A percentile compares a stretch with the other conserved stretches of the same genome.
These are phyloP conservation scores for Neotragus moschatus DNA, from an alignment of 2,113 vertebrate genomes.

Conservation along the genomic window DNA sequence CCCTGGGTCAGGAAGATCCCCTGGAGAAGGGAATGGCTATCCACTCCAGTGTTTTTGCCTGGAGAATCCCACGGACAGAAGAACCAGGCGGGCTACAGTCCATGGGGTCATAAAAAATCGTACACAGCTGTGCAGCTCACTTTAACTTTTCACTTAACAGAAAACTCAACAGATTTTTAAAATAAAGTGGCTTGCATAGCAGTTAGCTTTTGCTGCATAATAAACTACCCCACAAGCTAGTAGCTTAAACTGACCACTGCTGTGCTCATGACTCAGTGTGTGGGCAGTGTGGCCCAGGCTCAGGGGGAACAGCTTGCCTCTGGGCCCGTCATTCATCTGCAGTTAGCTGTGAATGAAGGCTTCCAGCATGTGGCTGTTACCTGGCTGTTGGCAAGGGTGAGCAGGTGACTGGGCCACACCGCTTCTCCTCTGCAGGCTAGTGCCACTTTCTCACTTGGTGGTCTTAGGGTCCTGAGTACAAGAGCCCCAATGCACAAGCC, in stretches of 20 bases:
- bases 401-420: accelerated
- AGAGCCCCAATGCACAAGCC: not conserved
- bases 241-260: not conserved
- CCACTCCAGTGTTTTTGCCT: not conserved
- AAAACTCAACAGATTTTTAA: not conserved
- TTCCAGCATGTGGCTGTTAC: not conserved
- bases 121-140: not conserved
- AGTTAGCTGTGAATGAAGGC: not conserved
- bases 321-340: not conserved
- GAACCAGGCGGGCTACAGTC: not conserved
- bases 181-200: not conserved
- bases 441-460: accelerated
- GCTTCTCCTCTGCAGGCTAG: not conserved
- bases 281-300: not conserved
- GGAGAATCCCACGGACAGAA: not conserved
- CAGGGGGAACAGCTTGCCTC: not conserved
- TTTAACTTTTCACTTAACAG: not conserved
- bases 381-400: not conserved
- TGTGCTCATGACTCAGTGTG: not conserved
- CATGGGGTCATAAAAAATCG: not conserved
- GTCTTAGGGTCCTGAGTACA: not conserved
- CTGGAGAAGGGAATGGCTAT: not conserved
- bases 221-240: not conserved
- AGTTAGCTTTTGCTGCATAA: not conserved
- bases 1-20: not conserved